Evolutionary conservation across 2,888 invertebrate species (phyloP).

Genomic region (Trimorus sp.): DNA sequence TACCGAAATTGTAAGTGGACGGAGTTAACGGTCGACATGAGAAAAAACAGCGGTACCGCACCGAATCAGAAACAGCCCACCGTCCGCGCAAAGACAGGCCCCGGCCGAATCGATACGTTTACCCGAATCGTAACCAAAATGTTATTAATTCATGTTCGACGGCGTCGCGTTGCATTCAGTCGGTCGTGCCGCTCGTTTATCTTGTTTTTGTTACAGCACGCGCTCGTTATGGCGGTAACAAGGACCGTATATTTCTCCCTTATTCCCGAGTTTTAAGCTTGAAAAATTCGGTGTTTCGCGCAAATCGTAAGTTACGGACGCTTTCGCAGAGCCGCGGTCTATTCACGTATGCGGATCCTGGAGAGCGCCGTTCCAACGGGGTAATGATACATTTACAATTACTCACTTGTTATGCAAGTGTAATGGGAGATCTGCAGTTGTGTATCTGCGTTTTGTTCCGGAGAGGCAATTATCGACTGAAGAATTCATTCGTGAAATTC

Average conservation of each 20-base stretch:
- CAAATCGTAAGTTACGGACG: constrained; percentile 64
- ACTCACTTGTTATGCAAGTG: not conserved
- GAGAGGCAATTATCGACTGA: too few species aligned
- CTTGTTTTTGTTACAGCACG: constrained; percentile 56
- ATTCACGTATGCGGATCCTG: constrained; percentile 49
- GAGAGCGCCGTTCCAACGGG: constrained; percentile 42
- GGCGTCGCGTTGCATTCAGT: constrained; percentile 42
- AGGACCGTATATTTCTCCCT: constrained; percentile 61
- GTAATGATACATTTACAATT: constrained; percentile 37
- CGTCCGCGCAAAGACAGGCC: constrained; percentile 46
- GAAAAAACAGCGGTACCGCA: not conserved
- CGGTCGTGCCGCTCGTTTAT: constrained; percentile 49
- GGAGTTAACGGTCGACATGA: not conserved
- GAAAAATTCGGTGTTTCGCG: constrained; percentile 62
- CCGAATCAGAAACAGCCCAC: constrained; percentile 37
- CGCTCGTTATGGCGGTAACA: constrained; percentile 63
- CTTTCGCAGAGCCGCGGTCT: constrained; percentile 51
- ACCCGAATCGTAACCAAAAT: constrained; percentile 55
- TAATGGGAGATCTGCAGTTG: not conserved
- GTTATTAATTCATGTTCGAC: constrained; percentile 65
- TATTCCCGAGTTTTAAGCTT: constrained; percentile 62
- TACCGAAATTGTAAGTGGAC: not conserved
- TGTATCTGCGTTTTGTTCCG: too few species aligned
- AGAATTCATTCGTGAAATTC: too few species aligned
- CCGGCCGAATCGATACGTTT: constrained; percentile 46